These are phyloP conservation scores for Carettochelys insculpta DNA, from an alignment of 2,113 vertebrate species.

Conservation along the genomic window DNA sequence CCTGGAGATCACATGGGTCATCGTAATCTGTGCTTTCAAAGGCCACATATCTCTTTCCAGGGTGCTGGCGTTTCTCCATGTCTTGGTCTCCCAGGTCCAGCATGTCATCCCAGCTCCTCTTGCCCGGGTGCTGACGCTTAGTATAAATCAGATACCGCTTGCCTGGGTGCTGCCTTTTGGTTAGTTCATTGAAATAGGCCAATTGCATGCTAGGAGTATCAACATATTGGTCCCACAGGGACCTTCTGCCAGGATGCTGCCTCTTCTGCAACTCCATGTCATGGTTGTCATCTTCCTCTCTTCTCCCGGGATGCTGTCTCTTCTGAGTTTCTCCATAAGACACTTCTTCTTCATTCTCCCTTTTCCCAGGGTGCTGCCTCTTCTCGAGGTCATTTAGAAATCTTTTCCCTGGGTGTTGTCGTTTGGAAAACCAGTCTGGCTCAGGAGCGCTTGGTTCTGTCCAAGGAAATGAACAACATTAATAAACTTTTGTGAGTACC, in stretches of 20 bases:
- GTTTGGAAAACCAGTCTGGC: conserved; percentile 80
- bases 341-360: conserved; percentile 64
- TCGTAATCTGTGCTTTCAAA: conserved; percentile 68
- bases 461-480: conserved; percentile 32
- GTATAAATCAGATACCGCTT: conserved; percentile 77
- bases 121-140: conserved; percentile 83
- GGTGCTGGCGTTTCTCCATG: conserved; percentile 85
- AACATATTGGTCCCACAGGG: conserved; percentile 54
- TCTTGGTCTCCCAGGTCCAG: conserved; percentile 60
- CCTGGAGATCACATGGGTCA: conserved; percentile 78
- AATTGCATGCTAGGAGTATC: conserved; percentile 62
- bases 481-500: neutral
- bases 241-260: conserved; percentile 85
- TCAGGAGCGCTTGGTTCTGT: conserved; percentile 76
- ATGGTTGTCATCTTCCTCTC: conserved; percentile 62
- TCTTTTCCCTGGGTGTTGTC: conserved; percentile 83
- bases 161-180: conserved; percentile 86
- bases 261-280: conserved; percentile 75
- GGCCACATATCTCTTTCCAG: conserved; percentile 83
- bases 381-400: conserved; percentile 77
- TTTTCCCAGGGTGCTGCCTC: conserved; percentile 87
- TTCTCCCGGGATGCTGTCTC: conserved; percentile 81
- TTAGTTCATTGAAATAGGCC: conserved; percentile 70
- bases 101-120: conserved; percentile 69
- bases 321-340: conserved; percentile 53